A percentile compares a stretch with the other conserved stretches of the same genome.
These are phyloP conservation scores for Thunnus albacares DNA, from an alignment of 2,797 vertebrate genomes.

Conservation along the genomic window DNA sequence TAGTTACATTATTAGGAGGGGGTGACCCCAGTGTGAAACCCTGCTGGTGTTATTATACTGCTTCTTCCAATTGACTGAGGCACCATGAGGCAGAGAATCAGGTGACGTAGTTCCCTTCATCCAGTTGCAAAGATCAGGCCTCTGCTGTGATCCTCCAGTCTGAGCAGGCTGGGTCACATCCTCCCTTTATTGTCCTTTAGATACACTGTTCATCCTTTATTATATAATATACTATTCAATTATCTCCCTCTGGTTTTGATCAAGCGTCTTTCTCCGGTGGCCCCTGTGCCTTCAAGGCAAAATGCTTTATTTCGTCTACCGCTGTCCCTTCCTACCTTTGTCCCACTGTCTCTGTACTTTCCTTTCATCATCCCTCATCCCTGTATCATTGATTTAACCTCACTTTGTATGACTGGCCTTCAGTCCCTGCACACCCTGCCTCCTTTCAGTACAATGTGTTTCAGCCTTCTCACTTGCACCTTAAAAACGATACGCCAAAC, in stretches of 20 bases:
- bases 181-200: conserved; percentile 29
- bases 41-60: neutral
- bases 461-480: conserved; percentile 17
- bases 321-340: conserved; percentile 42
- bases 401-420: conserved; percentile 61
- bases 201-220: conserved; percentile 56
- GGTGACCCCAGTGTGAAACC: neutral
- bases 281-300: conserved; percentile 60
- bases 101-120: neutral
- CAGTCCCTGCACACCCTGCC: conserved; percentile 45
- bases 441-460: conserved; percentile 23
- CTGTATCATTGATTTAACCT: conserved; percentile 77
- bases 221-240: conserved; percentile 57
- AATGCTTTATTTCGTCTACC: conserved; percentile 46
- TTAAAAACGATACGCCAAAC: conserved; percentile 18
- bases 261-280: conserved; percentile 39
- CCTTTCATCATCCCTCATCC: conserved; percentile 72
- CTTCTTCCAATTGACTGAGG: too few species aligned
- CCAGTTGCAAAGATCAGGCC: conserved; percentile 12
- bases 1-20: too few species aligned
- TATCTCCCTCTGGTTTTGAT: conserved; percentile 69
- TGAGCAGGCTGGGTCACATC: conserved; percentile 19
- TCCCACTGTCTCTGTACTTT: conserved; percentile 30
- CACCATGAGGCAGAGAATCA: neutral
- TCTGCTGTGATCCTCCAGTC: conserved; percentile 29